Evolutionary conservation across 2,888 invertebrate genomes (phyloP).

Genomic region (Tinea semifulvella): DNA sequence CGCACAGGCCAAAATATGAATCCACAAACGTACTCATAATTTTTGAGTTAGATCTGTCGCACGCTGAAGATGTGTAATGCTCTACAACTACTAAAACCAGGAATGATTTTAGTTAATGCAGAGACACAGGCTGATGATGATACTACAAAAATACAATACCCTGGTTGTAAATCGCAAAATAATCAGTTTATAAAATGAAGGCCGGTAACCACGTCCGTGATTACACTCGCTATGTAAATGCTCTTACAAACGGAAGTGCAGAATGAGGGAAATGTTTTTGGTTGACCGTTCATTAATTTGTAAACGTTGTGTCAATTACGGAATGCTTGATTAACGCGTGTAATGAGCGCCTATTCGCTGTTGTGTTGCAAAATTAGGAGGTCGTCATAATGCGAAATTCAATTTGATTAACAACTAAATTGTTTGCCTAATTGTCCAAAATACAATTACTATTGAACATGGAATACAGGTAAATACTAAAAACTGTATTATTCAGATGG

Average conservation of each 20-base stretch:
- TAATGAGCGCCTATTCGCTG: slow-evolving; percentile 25
- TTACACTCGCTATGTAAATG: slow-evolving; percentile 55
- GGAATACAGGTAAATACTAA: too few relatives aligned
- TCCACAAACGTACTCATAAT: too few relatives aligned
- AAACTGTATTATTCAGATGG: too few relatives aligned
- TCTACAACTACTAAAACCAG: too few relatives aligned
- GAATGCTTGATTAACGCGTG: slow-evolving; percentile 41
- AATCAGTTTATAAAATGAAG: not conserved
- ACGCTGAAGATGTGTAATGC: too few relatives aligned
- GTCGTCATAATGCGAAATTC: slow-evolving; percentile 3
- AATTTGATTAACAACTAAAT: not conserved
- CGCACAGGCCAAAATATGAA: too few relatives aligned
- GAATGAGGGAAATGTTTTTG: slow-evolving; percentile 50
- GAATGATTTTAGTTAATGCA: too few relatives aligned
- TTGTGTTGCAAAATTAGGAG: slow-evolving; percentile 19
- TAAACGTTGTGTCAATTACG: slow-evolving; percentile 39
- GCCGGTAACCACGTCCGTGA: slow-evolving; percentile 23
- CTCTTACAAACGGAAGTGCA: slow-evolving; percentile 52
- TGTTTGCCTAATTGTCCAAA: slow-evolving; percentile 2
- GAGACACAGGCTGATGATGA: too few relatives aligned
- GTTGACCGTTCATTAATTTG: slow-evolving; percentile 58
- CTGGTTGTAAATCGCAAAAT: too few relatives aligned
- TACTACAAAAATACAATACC: too few relatives aligned
- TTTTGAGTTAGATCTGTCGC: too few relatives aligned
- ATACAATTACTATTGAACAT: too few relatives aligned